Conservation (phyloP, 1,140 invertebrate genomes). For the Mesaphorura yosii region DNA sequence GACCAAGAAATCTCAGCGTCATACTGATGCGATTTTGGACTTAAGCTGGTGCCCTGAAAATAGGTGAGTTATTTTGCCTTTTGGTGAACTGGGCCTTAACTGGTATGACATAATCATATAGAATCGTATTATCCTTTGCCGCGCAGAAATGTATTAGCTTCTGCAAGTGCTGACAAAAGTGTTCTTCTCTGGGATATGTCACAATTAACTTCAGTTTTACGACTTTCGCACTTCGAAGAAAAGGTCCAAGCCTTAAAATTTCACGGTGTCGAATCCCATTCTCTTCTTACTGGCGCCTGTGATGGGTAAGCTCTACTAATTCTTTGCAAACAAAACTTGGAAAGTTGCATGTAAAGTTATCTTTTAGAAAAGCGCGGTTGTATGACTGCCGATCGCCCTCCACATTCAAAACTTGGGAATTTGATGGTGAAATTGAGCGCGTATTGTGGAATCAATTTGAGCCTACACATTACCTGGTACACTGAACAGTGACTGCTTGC, state of each 20-base stretch:
- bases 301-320: conserved; percentile 42
- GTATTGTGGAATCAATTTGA: conserved; percentile 71
- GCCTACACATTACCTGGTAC: conserved; percentile 59
- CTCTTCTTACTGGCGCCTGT: conserved; percentile 61
- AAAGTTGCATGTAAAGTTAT: conserved; percentile 9
- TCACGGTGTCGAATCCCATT: conserved; percentile 71
- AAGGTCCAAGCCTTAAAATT: conserved; percentile 74
- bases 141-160: conserved; percentile 81
- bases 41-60: conserved; percentile 77
- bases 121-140: conserved; percentile 23
- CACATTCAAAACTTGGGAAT: conserved; percentile 52
- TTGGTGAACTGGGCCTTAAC: too few species aligned
- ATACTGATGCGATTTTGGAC: conserved; percentile 81
- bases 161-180: conserved; percentile 78
- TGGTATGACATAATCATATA: background rate
- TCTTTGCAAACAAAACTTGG: background rate
- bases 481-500: conserved; percentile 31
- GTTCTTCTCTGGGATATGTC: conserved; percentile 90
- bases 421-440: conserved; percentile 71
- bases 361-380: conserved; percentile 48
- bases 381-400: conserved; percentile 64
- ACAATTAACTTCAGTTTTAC: conserved; percentile 56
- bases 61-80: conserved; percentile 38
- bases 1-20: conserved; percentile 64
- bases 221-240: conserved; percentile 63